A percentile compares a stretch with the other conserved stretches of the same genome.
Evolutionary conservation across 2,113 vertebrate genomes (phyloP).

Genomic region (Poeciliopsis turrubarensis): DNA sequence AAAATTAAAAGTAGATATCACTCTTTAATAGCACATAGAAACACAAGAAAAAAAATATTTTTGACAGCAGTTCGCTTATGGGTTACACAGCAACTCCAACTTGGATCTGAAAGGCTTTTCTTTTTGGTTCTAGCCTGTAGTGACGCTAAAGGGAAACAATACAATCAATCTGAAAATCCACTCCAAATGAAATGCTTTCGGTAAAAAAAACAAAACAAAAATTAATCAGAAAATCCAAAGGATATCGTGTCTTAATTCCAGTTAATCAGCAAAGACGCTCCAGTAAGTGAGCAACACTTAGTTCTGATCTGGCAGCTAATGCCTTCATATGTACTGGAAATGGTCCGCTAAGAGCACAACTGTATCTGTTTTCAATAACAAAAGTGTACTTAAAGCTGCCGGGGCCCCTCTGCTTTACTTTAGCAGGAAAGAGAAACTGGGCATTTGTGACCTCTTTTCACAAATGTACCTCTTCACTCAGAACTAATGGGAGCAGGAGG

Average conservation of each 20-base stretch:
- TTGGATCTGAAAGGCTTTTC: neutral
- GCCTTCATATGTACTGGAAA: conserved; percentile 23
- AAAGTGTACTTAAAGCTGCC: neutral
- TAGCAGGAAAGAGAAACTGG: neutral
- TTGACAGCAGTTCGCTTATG: neutral
- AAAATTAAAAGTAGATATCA: too few relatives aligned
- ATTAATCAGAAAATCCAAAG: neutral
- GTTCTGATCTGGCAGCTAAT: conserved; percentile 1
- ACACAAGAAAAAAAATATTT: neutral
- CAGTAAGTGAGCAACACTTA: neutral
- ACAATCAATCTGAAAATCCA: neutral
- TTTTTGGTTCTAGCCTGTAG: neutral
- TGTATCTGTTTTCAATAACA: conserved; percentile 3
- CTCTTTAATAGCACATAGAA: neutral
- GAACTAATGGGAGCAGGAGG: conserved; percentile 1
- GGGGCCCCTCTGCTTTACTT: neutral
- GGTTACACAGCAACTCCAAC: neutral
- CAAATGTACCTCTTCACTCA: conserved; percentile 5
- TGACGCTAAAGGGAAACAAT: neutral
- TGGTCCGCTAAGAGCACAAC: conserved; percentile 5
- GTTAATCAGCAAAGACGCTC: neutral
- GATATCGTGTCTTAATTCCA: neutral
- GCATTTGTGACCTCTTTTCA: conserved; percentile 4
- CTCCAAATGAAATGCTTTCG: neutral
- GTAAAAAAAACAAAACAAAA: neutral